Conservation (phyloP, 2,888 invertebrate species). For the Liopterus haemorrhoidalis region DNA sequence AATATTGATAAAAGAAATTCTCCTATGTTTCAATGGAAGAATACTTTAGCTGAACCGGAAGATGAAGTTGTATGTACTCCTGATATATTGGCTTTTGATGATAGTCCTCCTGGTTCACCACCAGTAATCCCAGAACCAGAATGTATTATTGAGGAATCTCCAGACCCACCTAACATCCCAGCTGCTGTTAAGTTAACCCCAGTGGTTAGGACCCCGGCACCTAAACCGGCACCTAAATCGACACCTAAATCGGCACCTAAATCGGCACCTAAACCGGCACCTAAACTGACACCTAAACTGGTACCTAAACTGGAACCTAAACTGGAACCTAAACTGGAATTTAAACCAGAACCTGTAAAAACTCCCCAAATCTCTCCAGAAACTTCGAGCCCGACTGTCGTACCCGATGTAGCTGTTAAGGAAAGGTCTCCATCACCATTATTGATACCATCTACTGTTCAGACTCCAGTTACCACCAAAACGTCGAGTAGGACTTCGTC, state of each 20-base stretch:
- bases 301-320: conserved; percentile 18
- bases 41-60: conserved; percentile 39
- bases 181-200: conserved; percentile 47
- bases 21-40: no score
- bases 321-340: neutral
- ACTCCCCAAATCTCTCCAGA: no score
- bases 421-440: no score
- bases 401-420: no score
- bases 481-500: no score
- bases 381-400: no score
- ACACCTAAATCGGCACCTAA: conserved; percentile 1
- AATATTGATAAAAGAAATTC: no score
- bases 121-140: no score
- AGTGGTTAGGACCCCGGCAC: conserved; percentile 30
- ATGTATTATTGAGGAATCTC: no score
- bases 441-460: no score
- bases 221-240: neutral
- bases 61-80: conserved; percentile 59
- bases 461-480: no score
- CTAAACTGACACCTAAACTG: conserved; percentile 6
- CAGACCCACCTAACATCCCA: conserved; percentile 42
- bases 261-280: neutral
- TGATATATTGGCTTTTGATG: conserved; percentile 43
- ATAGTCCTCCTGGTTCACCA: conserved; percentile 16
- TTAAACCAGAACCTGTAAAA: neutral